A percentile compares a stretch with the other conserved stretches of the same genome.
phyloP scores from a whole-genome alignment of 2,113 vertebrate species.

The Mola mola region DNA sequence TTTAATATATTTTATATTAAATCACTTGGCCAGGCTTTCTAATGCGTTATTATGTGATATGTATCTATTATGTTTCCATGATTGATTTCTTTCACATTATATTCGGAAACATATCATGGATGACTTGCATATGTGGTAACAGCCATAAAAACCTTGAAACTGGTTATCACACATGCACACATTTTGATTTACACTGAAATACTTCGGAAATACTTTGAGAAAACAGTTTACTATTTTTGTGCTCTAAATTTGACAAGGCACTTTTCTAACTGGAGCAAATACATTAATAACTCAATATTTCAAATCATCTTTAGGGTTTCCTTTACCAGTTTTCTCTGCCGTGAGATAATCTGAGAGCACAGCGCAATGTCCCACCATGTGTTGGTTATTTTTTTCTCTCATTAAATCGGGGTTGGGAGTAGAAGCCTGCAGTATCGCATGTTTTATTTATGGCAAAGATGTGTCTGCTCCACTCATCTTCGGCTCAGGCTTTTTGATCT shows the following conservation, averaged over 20 bases:
- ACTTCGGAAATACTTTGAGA: slow-evolving; percentile 1
- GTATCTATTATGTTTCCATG: no score
- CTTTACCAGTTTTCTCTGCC: slow-evolving; percentile 24
- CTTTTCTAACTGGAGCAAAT: slow-evolving; percentile 32
- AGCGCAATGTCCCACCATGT: slow-evolving; percentile 62
- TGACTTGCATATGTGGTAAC: no score
- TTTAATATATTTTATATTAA: no score
- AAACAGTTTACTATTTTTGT: slow-evolving; percentile 32
- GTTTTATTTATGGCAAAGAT: slow-evolving; percentile 77
- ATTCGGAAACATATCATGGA: no score
- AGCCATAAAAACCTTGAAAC: no score
- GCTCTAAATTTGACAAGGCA: slow-evolving; percentile 3
- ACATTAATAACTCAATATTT: slow-evolving; percentile 35
- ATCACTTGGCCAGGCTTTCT: no score
- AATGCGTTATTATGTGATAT: no score
- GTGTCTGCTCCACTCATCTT: slow-evolving; percentile 70
- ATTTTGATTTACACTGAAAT: no score
- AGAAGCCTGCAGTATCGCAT: slow-evolving; percentile 72
- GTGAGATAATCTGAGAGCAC: slow-evolving; percentile 55
- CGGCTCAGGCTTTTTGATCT: slow-evolving; percentile 78
- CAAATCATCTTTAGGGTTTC: slow-evolving; percentile 43
- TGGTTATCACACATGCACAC: no score
- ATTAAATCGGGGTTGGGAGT: slow-evolving; percentile 74
- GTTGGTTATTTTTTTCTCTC: slow-evolving; percentile 70
- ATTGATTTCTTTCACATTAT: no score